These are phyloP conservation scores for Eilema sororculum DNA, from an alignment of 2,888 invertebrate genomes.

Conservation along the genomic window DNA sequence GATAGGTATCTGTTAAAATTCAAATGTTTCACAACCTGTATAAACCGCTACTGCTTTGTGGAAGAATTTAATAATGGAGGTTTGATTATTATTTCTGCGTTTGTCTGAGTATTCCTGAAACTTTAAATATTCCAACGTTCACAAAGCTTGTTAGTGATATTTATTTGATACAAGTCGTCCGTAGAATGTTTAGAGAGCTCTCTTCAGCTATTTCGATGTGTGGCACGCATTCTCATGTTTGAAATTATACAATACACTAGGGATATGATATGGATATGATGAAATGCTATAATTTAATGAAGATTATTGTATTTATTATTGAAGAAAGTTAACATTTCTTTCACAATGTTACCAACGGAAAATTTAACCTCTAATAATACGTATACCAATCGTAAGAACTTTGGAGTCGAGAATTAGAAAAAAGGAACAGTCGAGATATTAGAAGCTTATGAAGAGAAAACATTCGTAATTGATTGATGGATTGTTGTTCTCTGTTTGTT, in stretches of 20 bases:
- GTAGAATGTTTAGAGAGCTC: not conserved
- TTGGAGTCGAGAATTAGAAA: slow-evolving; percentile 19
- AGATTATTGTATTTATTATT: not conserved
- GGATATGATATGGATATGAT: too few species aligned
- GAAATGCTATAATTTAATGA: not conserved
- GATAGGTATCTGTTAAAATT: not conserved
- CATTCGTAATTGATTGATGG: slow-evolving; percentile 64
- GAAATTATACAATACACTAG: not conserved
- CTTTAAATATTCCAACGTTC: not conserved
- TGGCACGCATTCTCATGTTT: not conserved
- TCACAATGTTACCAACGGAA: not conserved
- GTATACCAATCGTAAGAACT: slow-evolving; percentile 19
- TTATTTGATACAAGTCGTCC: not conserved
- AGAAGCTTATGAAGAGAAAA: slow-evolving; percentile 48
- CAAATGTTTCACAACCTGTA: not conserved
- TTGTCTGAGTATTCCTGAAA: not conserved
- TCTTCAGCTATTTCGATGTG: not conserved
- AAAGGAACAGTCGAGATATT: slow-evolving; percentile 30
- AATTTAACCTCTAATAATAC: not conserved
- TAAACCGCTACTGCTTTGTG: not conserved
- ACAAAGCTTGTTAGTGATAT: not conserved
- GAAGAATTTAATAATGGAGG: not conserved
- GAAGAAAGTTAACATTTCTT: not conserved
- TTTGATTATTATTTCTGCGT: not conserved
- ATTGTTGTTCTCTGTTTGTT: slow-evolving; percentile 47